Evolutionary conservation across 2,113 vertebrate genomes (phyloP).

Genomic region (Etheostoma spectabile): DNA sequence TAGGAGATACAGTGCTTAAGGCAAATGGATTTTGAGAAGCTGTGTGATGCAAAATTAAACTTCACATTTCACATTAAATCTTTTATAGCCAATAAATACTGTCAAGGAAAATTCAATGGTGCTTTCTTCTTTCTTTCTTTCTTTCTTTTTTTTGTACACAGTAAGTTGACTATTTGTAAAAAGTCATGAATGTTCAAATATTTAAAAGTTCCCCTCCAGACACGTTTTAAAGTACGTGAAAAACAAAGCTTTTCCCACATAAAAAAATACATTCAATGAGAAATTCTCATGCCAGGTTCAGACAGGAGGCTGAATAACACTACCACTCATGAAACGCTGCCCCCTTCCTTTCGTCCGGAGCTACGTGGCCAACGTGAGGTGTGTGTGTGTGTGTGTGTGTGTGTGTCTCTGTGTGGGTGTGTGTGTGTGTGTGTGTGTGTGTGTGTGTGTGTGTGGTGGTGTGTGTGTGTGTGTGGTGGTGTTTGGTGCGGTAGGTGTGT

Average conservation of each 20-base stretch:
- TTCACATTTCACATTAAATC: conserved; percentile 23
- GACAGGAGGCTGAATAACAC: no score
- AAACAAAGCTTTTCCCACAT: no score
- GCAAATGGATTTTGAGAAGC: conserved; percentile 45
- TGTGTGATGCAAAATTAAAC: conserved; percentile 41
- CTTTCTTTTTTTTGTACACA: neutral
- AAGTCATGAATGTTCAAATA: neutral
- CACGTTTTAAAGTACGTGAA: no score
- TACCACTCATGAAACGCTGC: no score
- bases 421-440: neutral
- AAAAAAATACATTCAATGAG: no score
- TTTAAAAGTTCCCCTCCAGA: no score
- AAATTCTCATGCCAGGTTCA: no score
- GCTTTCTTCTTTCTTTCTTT: neutral
- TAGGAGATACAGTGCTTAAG: conserved; percentile 16
- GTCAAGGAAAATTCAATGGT: neutral
- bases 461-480: conserved; percentile 61
- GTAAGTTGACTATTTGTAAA: neutral
- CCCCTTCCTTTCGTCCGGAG: no score
- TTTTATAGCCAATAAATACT: neutral
- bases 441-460: neutral
- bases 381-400: conserved; percentile 34
- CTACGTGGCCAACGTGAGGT: no score
- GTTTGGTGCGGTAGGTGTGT: conserved; percentile 8
- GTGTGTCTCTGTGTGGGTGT: neutral